These are phyloP conservation scores for Deilephila porcellus DNA, from an alignment of 2,888 invertebrate species.

Conservation along the genomic window DNA sequence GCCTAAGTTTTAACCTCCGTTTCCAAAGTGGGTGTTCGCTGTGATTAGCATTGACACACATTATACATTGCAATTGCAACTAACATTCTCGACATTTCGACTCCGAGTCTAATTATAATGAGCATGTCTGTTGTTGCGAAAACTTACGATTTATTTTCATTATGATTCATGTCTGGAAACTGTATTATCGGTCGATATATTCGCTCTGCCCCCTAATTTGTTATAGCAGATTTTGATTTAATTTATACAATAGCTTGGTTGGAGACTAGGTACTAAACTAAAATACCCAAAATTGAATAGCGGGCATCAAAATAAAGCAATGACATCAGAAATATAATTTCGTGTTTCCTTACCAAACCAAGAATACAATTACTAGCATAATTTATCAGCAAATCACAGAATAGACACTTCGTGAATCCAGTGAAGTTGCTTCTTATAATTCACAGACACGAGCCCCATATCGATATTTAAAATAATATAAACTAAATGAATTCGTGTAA, in stretches of 20 bases:
- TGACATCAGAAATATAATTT: too few species aligned
- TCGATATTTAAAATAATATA: too few species aligned
- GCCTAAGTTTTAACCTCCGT: slow-evolving; percentile 67
- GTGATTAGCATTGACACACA: slow-evolving; percentile 79
- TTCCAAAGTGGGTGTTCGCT: slow-evolving; percentile 64
- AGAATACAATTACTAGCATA: too few species aligned
- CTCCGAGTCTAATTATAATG: slow-evolving; percentile 61
- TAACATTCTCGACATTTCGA: slow-evolving; percentile 63
- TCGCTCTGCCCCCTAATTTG: not conserved
- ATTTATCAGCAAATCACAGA: too few species aligned
- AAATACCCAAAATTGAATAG: too few species aligned
- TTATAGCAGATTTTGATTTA: not conserved
- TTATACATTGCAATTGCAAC: slow-evolving; percentile 61
- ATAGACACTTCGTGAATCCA: too few species aligned
- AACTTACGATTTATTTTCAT: slow-evolving; percentile 33
- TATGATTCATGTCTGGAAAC: not conserved
- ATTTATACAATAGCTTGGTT: not conserved
- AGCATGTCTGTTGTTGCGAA: slow-evolving; percentile 54
- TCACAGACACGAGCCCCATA: too few species aligned
- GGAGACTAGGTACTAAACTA: too few species aligned
- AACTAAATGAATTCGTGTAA: too few species aligned
- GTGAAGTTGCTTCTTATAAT: too few species aligned
- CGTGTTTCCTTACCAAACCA: too few species aligned
- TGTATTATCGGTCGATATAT: not conserved
- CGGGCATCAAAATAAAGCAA: too few species aligned